A percentile compares a stretch with the other conserved stretches of the same genome.
Conservation (phyloP, 1,140 invertebrate genomes). For the Aphelenchoides avenae region DNA sequence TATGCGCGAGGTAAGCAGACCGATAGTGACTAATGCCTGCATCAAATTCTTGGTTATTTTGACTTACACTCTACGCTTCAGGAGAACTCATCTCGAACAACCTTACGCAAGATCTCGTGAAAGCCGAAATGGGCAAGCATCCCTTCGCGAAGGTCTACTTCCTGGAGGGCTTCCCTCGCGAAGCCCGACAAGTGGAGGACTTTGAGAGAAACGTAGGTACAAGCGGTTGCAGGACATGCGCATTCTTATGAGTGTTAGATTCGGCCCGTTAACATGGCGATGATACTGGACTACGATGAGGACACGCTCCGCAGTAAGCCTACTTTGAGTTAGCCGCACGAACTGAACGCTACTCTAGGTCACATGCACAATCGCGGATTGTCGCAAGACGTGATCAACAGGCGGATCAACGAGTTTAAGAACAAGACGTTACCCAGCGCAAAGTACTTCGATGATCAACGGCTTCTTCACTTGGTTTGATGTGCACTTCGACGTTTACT, state of each 20-base stretch:
- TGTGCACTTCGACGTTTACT: conserved; percentile 8
- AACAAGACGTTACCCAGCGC: conserved; percentile 51
- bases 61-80: too few relatives aligned
- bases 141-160: conserved; percentile 53
- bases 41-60: background rate
- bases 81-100: conserved; percentile 58
- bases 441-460: conserved; percentile 59
- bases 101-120: conserved; percentile 52
- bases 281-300: conserved; percentile 58
- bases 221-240: background rate
- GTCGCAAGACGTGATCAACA: conserved; percentile 49
- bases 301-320: conserved; percentile 48
- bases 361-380: conserved; percentile 48
- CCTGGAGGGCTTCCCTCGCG: conserved; percentile 52
- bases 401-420: conserved; percentile 56
- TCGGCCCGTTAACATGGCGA: conserved; percentile 54
- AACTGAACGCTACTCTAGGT: too few relatives aligned
- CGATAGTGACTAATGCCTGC: conserved; percentile 2
- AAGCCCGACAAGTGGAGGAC: conserved; percentile 58
- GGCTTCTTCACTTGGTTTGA: conserved; percentile 51
- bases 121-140: conserved; percentile 58
- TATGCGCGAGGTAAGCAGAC: conserved; percentile 43
- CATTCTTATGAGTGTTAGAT: conserved; percentile 41
- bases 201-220: conserved; percentile 51
- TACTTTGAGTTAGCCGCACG: too few relatives aligned